Evolutionary conservation across 2,888 invertebrate genomes (phyloP).

Genomic region (Nomada lathburiana): DNA sequence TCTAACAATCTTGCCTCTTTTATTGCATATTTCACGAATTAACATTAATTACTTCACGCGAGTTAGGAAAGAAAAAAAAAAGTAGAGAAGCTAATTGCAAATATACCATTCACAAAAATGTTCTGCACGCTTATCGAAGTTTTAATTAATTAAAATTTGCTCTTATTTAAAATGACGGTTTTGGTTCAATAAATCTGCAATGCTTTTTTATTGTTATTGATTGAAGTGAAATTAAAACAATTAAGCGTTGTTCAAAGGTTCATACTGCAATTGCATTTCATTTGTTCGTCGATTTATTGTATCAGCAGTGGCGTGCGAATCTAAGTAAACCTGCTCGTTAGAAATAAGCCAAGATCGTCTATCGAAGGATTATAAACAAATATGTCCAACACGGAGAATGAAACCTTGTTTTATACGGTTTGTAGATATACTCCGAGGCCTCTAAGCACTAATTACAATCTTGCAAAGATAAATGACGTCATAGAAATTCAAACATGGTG

Average conservation of each 20-base stretch:
- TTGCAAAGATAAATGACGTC: slow-evolving; percentile 46
- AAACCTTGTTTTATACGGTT: slow-evolving; percentile 47
- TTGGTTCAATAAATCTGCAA: not conserved
- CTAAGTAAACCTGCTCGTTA: not conserved
- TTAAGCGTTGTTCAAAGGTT: not conserved
- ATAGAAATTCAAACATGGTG: slow-evolving; percentile 52
- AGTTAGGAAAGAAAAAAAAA: no score
- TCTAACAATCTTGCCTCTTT: not conserved
- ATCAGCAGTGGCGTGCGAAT: not conserved
- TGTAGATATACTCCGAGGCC: slow-evolving; percentile 39
- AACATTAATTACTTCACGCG: no score
- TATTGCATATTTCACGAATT: no score
- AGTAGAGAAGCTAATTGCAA: no score
- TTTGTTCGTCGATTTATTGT: not conserved
- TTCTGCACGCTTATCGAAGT: no score
- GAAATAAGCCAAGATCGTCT: slow-evolving; percentile 32
- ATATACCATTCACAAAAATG: no score
- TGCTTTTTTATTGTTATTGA: not conserved
- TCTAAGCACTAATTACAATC: slow-evolving; percentile 50
- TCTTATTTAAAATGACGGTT: no score
- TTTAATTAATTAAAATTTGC: no score
- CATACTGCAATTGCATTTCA: not conserved
- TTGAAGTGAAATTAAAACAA: not conserved
- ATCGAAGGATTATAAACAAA: slow-evolving; percentile 17
- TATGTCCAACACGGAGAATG: slow-evolving; percentile 5